These are phyloP conservation scores for Oscheius sp. DNA, from an alignment of 2,888 invertebrate genomes.

Conservation along the genomic window DNA sequence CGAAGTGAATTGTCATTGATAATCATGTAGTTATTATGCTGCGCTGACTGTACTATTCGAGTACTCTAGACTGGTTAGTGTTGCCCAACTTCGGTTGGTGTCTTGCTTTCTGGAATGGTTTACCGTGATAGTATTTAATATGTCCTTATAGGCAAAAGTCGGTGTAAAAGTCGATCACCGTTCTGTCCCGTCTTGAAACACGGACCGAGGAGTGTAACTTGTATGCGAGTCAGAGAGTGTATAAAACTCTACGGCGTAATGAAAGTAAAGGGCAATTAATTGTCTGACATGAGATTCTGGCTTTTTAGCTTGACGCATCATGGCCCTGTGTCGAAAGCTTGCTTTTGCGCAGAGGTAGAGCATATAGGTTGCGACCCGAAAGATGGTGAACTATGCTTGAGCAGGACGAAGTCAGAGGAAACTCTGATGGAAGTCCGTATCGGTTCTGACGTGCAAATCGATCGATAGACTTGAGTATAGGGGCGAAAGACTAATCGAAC, in stretches of 20 bases:
- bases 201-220: constrained; percentile 81
- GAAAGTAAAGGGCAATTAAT: constrained; percentile 75
- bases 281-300: constrained; percentile 16
- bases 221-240: constrained; percentile 79
- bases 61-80: constrained; percentile 10
- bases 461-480: constrained; percentile 82
- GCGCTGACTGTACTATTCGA: constrained; percentile 31
- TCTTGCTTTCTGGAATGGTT: constrained; percentile 7
- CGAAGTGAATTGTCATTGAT: constrained; percentile 10
- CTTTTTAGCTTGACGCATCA: constrained; percentile 73
- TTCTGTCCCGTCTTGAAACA: constrained; percentile 82
- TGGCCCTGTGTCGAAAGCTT: constrained; percentile 75
- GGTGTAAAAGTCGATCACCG: constrained; percentile 64
- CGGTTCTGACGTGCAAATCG: constrained; percentile 84
- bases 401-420: constrained; percentile 74
- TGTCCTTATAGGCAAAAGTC: constrained; percentile 8
- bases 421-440: constrained; percentile 80
- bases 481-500: constrained; percentile 71
- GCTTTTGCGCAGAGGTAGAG: constrained; percentile 75
- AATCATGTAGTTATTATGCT: constrained; percentile 2
- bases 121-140: constrained; percentile 1
- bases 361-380: constrained; percentile 80
- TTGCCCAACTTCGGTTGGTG: constrained; percentile 32
- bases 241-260: constrained; percentile 78
- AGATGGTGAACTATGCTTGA: constrained; percentile 82